phyloP scores from a whole-genome alignment of 2,113 vertebrate genomes.

The Sceloporus undulatus region DNA sequence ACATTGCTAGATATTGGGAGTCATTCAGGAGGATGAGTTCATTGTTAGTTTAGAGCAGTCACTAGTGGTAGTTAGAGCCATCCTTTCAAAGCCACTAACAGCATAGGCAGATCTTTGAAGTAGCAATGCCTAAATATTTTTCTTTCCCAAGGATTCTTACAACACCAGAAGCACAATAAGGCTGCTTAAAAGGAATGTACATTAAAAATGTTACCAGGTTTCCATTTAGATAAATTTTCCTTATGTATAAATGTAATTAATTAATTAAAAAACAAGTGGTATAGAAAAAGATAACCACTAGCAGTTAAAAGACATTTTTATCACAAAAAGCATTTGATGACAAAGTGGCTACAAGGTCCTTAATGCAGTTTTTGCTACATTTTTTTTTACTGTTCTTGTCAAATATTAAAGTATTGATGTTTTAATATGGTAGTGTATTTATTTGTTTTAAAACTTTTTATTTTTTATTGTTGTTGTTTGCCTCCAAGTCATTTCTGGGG shows the following conservation, averaged over 20 bases:
- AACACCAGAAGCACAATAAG: neutral
- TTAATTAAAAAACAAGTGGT: neutral
- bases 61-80: constrained; percentile 43
- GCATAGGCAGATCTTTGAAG: constrained; percentile 51
- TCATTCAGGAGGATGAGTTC: constrained; percentile 60
- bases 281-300: neutral
- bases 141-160: constrained; percentile 44
- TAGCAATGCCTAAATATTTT: constrained; percentile 56
- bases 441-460: too few species aligned
- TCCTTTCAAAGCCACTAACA: constrained; percentile 36
- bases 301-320: too few species aligned
- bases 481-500: too few species aligned
- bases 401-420: too few species aligned
- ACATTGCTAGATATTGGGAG: constrained; percentile 52
- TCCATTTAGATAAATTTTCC: neutral
- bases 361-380: too few species aligned
- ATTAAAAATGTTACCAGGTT: neutral
- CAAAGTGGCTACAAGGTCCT: too few species aligned
- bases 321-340: too few species aligned
- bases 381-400: too few species aligned
- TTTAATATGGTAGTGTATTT: too few species aligned
- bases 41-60: constrained; percentile 52
- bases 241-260: neutral
- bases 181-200: neutral
- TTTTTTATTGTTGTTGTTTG: too few species aligned